A percentile compares a stretch with the other conserved stretches of the same genome.
Evolutionary conservation across 2,888 invertebrate species (phyloP).

Genomic region (Galerucella pusilla): DNA sequence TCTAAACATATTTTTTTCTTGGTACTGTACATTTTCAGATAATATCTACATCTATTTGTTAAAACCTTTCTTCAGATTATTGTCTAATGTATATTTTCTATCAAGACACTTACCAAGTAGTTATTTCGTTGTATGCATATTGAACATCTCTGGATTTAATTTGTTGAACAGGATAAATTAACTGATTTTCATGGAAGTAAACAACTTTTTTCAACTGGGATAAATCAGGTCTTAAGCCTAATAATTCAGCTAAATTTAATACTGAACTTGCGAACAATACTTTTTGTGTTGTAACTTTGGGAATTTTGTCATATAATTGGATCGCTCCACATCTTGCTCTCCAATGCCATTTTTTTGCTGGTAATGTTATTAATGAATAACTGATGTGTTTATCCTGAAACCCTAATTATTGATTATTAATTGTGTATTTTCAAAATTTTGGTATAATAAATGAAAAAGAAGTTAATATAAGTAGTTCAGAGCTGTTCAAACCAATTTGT

Average conservation of each 20-base stretch:
- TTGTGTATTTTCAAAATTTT: background rate
- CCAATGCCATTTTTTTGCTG: slow-evolving; percentile 85
- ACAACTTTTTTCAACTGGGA: slow-evolving; percentile 71
- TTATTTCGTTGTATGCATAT: slow-evolving; percentile 80
- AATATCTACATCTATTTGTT: too few species aligned
- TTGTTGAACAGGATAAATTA: slow-evolving; percentile 75
- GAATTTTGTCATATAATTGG: slow-evolving; percentile 72
- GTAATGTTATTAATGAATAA: slow-evolving; percentile 69
- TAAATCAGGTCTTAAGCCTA: slow-evolving; percentile 76
- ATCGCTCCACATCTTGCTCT: slow-evolving; percentile 76
- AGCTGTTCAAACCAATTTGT: background rate
- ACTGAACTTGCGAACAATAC: slow-evolving; percentile 77
- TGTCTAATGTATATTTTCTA: background rate
- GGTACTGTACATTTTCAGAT: too few species aligned
- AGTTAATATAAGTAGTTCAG: background rate
- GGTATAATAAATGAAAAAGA: slow-evolving; percentile 6
- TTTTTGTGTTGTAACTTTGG: slow-evolving; percentile 67
- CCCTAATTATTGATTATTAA: slow-evolving; percentile 16
- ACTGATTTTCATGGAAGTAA: slow-evolving; percentile 84
- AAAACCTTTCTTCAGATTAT: background rate
- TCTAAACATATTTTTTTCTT: too few species aligned
- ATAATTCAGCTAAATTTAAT: slow-evolving; percentile 75
- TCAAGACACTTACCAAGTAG: slow-evolving; percentile 69
- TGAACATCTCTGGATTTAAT: slow-evolving; percentile 78
- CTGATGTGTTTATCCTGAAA: slow-evolving; percentile 43